A percentile compares a stretch with the other conserved stretches of the same genome.
Evolutionary conservation across 2,113 vertebrate genomes (phyloP).

Genomic region (Sprattus sprattus): DNA sequence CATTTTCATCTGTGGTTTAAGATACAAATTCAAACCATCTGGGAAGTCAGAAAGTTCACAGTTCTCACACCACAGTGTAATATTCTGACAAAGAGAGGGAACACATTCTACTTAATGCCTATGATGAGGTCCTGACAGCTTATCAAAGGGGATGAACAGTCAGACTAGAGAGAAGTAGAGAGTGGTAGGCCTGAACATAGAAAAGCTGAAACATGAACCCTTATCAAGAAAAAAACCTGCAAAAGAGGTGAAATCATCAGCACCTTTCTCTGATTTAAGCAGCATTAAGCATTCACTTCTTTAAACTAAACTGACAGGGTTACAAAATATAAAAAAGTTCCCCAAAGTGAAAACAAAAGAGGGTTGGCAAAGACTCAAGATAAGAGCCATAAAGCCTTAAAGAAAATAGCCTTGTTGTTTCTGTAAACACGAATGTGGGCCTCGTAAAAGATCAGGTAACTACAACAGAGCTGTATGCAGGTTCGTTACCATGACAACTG

Average conservation of each 20-base stretch:
- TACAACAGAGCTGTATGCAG: constrained; percentile 67
- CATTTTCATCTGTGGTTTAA: constrained; percentile 6
- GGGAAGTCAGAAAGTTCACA: neutral
- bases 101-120: neutral
- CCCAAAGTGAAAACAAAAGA: constrained; percentile 56
- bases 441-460: constrained; percentile 71
- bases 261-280: neutral
- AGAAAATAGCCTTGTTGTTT: constrained; percentile 67
- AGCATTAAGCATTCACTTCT: neutral
- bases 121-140: constrained; percentile 3
- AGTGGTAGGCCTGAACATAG: neutral
- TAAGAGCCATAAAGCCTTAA: constrained; percentile 60
- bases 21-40: neutral
- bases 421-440: constrained; percentile 66
- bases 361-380: constrained; percentile 56
- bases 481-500: constrained; percentile 59
- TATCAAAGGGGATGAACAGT: neutral
- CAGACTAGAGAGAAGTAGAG: neutral
- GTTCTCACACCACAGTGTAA: neutral
- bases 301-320: constrained; percentile 1
- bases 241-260: neutral
- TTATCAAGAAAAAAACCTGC: neutral
- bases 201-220: neutral
- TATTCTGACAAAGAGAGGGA: neutral
- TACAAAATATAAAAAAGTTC: constrained; percentile 43